These are phyloP conservation scores for Drosophila phalerata DNA, from an alignment of 2,888 invertebrate species.

Conservation along the genomic window DNA sequence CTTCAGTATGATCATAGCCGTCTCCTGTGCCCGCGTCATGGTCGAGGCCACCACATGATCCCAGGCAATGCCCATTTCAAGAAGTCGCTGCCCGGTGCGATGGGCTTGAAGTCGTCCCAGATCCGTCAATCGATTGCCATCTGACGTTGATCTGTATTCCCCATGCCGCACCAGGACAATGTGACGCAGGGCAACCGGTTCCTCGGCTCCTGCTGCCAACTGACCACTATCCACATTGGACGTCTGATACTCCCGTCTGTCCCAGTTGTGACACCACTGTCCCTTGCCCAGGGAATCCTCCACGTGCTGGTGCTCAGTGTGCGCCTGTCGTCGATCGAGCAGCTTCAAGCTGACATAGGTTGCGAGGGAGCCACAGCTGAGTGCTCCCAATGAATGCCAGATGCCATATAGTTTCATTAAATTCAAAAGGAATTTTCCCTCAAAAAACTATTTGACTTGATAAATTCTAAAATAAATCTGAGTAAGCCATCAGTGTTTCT, in stretches of 20 bases:
- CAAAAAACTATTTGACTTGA: constrained; percentile 22
- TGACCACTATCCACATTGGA: constrained; percentile 84
- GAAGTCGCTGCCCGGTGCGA: constrained; percentile 92
- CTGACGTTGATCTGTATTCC: constrained; percentile 92
- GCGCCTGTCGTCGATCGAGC: constrained; percentile 23
- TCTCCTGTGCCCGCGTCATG: constrained; percentile 97
- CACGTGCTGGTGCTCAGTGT: neutral
- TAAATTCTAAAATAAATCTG: neutral
- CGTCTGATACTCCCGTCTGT: constrained; percentile 91
- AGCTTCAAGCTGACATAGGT: constrained; percentile 54
- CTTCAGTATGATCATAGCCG: constrained; percentile 92
- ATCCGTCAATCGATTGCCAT: constrained; percentile 92
- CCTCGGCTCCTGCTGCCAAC: constrained; percentile 86
- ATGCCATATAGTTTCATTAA: constrained; percentile 47
- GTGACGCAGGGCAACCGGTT: constrained; percentile 88
- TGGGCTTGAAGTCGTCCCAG: constrained; percentile 94
- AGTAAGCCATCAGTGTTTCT: neutral
- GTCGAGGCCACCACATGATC: constrained; percentile 94
- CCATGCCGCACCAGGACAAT: constrained; percentile 97
- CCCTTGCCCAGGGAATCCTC: constrained; percentile 79
- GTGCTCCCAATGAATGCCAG: constrained; percentile 48
- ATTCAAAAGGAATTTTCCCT: neutral
- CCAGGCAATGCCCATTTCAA: constrained; percentile 91
- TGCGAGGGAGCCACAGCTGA: constrained; percentile 58
- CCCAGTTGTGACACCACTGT: constrained; percentile 96